Evolutionary conservation across 2,797 vertebrate genomes (phyloP).

Genomic region (Xerus rutilus): DNA sequence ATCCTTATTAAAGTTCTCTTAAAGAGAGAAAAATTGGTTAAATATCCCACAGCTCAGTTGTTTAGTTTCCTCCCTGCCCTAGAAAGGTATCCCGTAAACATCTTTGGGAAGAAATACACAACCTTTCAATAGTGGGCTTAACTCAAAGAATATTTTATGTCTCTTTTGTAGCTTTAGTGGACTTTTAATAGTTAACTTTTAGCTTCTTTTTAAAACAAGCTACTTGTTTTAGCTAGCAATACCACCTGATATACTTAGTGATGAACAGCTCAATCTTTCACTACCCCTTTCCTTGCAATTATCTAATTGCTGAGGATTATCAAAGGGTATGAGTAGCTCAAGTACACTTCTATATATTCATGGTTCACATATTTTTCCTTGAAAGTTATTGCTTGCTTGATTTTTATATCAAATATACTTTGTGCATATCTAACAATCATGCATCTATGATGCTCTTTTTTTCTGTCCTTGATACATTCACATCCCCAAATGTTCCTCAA

Average conservation of each 20-base stretch:
- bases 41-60: neutral
- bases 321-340: neutral
- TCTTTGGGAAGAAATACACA: neutral
- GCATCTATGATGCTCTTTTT: neutral
- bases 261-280: neutral
- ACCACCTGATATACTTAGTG: neutral
- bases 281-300: neutral
- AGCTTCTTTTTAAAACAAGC: neutral
- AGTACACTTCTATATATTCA: neutral
- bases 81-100: neutral
- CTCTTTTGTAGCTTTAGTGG: neutral
- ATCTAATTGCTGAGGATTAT: neutral
- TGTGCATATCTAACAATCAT: neutral
- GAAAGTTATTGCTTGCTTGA: neutral
- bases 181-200: neutral
- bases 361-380: neutral
- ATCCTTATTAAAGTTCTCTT: constrained; percentile 1
- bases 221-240: neutral
- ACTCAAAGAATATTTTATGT: neutral
- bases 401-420: constrained; percentile 10
- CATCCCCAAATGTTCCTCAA: neutral
- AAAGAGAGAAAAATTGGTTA: constrained; percentile 12
- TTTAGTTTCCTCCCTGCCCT: neutral
- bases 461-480: neutral
- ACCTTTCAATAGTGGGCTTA: neutral